Conservation (phyloP, 2,113 vertebrate species). For the Galbula dea region DNA sequence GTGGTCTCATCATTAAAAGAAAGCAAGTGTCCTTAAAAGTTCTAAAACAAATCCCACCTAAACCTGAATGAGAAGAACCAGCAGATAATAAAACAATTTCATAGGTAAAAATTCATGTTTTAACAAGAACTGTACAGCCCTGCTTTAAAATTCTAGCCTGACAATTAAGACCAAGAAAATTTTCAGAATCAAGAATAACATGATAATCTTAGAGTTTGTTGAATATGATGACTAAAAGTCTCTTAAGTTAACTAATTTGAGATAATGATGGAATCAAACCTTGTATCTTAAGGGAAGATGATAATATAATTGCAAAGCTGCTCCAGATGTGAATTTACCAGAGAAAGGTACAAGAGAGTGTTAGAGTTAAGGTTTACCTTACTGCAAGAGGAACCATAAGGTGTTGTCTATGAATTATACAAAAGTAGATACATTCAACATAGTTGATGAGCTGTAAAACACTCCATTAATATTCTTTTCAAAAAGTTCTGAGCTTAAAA, state of each 20-base stretch:
- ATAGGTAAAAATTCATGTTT: not conserved
- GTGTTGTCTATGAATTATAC: not conserved
- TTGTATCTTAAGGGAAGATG: not conserved
- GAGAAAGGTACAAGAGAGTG: not conserved
- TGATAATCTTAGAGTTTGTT: not conserved
- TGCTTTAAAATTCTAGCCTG: not conserved
- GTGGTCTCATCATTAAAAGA: not conserved
- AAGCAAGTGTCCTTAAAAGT: not conserved
- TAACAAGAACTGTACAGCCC: not conserved
- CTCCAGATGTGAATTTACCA: not conserved
- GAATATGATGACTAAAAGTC: not conserved
- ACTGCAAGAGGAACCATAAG: not conserved
- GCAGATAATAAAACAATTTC: not conserved
- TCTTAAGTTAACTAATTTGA: constrained; percentile 33
- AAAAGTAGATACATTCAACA: not conserved
- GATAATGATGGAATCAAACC: not conserved
- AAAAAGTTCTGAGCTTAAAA: not conserved
- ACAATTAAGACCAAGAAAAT: constrained; percentile 20
- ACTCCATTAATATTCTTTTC: not conserved
- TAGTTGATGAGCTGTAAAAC: not conserved
- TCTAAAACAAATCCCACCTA: not conserved
- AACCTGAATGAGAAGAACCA: not conserved
- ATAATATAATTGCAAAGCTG: not conserved
- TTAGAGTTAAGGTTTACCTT: not conserved
- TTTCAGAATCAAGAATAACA: constrained; percentile 23